Evolutionary conservation across 2,113 vertebrate species (phyloP).

Genomic region (Amazona vittata): DNA sequence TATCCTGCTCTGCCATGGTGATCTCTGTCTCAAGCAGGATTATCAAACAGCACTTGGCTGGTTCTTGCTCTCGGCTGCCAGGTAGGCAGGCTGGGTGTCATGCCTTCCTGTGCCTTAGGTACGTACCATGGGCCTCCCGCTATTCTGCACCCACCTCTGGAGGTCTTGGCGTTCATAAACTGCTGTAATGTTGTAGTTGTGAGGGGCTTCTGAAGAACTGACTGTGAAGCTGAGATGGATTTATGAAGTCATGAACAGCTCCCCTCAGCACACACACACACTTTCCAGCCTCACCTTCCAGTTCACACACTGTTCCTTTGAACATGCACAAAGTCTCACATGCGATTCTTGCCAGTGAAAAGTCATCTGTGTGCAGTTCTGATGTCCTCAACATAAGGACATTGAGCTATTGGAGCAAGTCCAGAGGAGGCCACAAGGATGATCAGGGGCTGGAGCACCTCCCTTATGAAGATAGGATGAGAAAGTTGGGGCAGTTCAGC

Average conservation of each 20-base stretch:
- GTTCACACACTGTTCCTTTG: not conserved
- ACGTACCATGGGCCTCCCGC: not conserved
- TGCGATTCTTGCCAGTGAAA: fast-evolving
- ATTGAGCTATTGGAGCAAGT: not conserved
- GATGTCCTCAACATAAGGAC: not conserved
- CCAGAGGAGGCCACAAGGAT: not conserved
- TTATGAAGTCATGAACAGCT: not conserved
- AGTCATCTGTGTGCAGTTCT: not conserved
- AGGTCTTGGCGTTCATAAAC: fast-evolving
- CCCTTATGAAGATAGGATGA: not conserved
- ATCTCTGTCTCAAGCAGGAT: not conserved
- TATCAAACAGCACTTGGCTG: not conserved
- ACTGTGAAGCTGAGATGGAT: not conserved
- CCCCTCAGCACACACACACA: not conserved
- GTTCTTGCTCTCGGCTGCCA: not conserved
- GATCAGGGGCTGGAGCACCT: not conserved
- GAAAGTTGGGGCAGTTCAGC: not conserved
- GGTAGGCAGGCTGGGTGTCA: not conserved
- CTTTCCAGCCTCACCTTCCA: not conserved
- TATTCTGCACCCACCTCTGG: not conserved
- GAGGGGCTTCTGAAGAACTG: not conserved
- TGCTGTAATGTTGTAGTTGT: too few species aligned
- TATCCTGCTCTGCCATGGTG: not conserved
- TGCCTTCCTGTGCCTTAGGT: not conserved
- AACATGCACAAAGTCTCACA: not conserved